phyloP scores from a whole-genome alignment of 2,888 invertebrate species.

The Drosophila cracens region DNA sequence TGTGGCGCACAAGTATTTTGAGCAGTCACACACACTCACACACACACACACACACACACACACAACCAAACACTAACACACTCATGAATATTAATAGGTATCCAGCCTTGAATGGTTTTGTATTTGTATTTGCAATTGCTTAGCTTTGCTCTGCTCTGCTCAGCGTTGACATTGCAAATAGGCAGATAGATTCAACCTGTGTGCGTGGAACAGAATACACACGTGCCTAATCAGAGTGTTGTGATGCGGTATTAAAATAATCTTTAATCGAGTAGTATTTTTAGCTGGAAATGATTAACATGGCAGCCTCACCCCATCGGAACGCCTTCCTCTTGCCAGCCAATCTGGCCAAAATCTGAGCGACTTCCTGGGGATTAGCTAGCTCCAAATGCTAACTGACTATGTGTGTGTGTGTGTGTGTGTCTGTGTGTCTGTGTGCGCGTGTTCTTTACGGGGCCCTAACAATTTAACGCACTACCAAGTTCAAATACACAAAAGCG shows the following conservation, averaged over 20 bases:
- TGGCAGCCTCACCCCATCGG: slow-evolving; percentile 31
- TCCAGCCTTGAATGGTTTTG: slow-evolving; percentile 32
- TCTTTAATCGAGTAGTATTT: slow-evolving; percentile 62
- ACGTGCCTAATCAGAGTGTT: slow-evolving; percentile 78
- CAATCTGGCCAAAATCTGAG: slow-evolving; percentile 74
- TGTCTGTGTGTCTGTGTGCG: slow-evolving; percentile 26
- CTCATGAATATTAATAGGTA: slow-evolving; percentile 73
- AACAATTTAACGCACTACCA: slow-evolving; percentile 79
- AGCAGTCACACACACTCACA: slow-evolving; percentile 48
- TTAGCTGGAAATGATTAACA: slow-evolving; percentile 64
- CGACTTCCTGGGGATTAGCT: slow-evolving; percentile 75
- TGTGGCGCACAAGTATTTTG: slow-evolving; percentile 59
- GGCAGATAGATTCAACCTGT: slow-evolving; percentile 19
- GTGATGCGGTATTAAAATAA: slow-evolving; percentile 70
- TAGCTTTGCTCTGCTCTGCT: slow-evolving; percentile 35
- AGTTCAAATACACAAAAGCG: slow-evolving; percentile 78
- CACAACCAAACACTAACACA: slow-evolving; percentile 31
- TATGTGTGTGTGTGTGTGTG: slow-evolving; percentile 17
- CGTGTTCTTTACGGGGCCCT: slow-evolving; percentile 66
- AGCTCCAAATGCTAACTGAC: slow-evolving; percentile 48
- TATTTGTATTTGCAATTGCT: slow-evolving; percentile 73
- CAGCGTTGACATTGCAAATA: slow-evolving; percentile 70
- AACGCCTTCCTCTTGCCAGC: slow-evolving; percentile 27
- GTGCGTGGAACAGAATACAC: slow-evolving; percentile 32
- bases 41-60: neutral